Base-by-base conservation (phyloP, 2,113 vertebrate genomes). In the Melanotaenia duboulayi region DNA sequence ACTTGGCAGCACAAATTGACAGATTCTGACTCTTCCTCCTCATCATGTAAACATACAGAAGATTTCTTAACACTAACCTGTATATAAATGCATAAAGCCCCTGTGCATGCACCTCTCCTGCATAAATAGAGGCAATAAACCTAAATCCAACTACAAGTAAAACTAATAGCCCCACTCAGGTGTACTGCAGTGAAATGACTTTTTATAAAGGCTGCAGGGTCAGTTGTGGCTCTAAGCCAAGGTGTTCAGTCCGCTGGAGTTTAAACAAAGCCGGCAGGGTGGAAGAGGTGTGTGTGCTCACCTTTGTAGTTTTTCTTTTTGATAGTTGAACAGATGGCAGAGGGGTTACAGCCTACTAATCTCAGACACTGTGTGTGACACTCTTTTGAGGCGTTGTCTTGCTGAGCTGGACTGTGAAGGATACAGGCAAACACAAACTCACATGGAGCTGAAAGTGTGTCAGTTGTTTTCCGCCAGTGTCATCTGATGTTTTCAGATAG, bases 291-390 rank as follows among this genome's bases (percentile, higher is more conserved):
- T 11, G 32, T 50, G 39, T 4, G 3, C 60, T 37, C 55, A 57
- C 71, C 81, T 76, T 74, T 66, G 56, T 78, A 74, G 61, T 81
- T 76, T 42, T 74, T 32, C 56, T 66, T 42, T 23, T 17, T 58
- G 55, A 32, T 5, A 8, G 62, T 1, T 2, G 71, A 83, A 40
- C 85, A 89, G 87, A 87, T 89, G 82, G 84, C 59, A 19, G 54
- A 44, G 52, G 35, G 69, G 52, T 39, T 60, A 71, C 52, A 62
- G 10, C 62, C 58, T 79, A 72, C 85, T 81, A 76, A 83, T 81
- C 74, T 42, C 11, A 61, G 71, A 83, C 74, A 19, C 42, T 16
- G 60, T 65, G 60, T 20, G 52, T 42, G 68, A 80, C 69, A 54
- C 52, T 71, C 39, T 86, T 48, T 42, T 23, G 54, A 72, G 63